Evolutionary conservation across 2,113 vertebrate species (phyloP), one percentile per base, ranked within the genome.

Genomic region (Percopsis transmontana): DNA sequence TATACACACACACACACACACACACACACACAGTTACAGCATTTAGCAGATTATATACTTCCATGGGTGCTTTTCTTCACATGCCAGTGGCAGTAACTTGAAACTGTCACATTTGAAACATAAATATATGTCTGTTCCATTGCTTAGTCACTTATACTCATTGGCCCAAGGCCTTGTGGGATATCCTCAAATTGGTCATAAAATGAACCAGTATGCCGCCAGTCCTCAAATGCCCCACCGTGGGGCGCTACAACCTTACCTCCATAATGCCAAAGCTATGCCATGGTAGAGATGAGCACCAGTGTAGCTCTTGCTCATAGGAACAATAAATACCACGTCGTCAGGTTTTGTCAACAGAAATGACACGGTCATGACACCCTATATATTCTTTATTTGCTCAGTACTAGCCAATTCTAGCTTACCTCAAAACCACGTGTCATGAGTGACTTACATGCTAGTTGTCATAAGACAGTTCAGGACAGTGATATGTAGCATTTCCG

Each of bases 211-310:
- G 27, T 33, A n/a, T 68, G 60, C 62, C 23, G 69, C 74, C 85
- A 80, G 60, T 66, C 23, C 59, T 66, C 64, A 52, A 66, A 72
- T 9, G 58, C 47, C 65, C 73, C 50, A 12, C 45, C 4, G 8
- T 27, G 38, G 74, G 78, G 51, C 10, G 61, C 58, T 47, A 62
- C 72, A 72, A 66, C 67, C 81, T 89, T 85, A 84, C 85, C 87
- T 88, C 85, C 72, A 33, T 81, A 58, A 90, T 87, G 91, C 91
- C 91, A 91, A 92, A 91, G 91, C 82, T 87, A 77, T 82, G 85
- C 87, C 85, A 86, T 78, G 79, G 76, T 85, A 83, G 66, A 81
- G 76, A 74, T 53, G 62, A 76, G 64, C 70, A 54, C 12, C 68
- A 66, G 61, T 55, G 24, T 58, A 47, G 19, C 19, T 23, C 66